Conservation (phyloP, 2,797 vertebrate species). For the Acanthornis magna region DNA sequence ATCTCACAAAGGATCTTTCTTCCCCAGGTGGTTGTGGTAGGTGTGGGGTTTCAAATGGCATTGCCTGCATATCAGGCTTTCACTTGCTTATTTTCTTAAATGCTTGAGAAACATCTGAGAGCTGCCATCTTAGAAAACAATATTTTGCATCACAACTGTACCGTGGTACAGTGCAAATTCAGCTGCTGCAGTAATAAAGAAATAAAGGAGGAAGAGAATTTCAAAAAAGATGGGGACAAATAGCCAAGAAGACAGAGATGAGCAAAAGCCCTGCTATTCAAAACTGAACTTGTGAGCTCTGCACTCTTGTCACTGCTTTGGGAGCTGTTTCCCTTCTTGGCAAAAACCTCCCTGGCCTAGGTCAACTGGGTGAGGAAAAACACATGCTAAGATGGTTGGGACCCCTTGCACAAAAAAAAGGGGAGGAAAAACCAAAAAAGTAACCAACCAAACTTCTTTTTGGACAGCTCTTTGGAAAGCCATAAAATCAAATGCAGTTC, state of each 20-base stretch:
- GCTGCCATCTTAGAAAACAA: background rate
- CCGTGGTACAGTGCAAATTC: background rate
- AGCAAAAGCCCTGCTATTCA: background rate
- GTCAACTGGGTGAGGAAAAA: constrained; percentile 50
- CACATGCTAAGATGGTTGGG: background rate
- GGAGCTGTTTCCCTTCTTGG: background rate
- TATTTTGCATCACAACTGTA: background rate
- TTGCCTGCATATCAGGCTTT: background rate
- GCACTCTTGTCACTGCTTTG: background rate
- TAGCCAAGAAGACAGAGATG: background rate
- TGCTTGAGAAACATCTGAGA: background rate
- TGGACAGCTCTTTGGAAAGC: constrained; percentile 68
- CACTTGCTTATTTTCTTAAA: background rate
- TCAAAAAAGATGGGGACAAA: background rate
- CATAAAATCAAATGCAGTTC: constrained; percentile 71
- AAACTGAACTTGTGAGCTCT: background rate
- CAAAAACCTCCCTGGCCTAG: background rate
- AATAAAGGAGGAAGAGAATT: background rate
- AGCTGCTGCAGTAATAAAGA: background rate
- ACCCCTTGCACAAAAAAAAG: background rate
- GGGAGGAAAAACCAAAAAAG: background rate
- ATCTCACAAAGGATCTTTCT: background rate
- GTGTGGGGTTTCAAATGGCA: background rate
- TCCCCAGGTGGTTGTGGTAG: background rate
- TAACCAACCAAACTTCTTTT: background rate